Evolutionary conservation across 1,140 invertebrate species (phyloP).

Genomic region (Philotrypesis tridentata): DNA sequence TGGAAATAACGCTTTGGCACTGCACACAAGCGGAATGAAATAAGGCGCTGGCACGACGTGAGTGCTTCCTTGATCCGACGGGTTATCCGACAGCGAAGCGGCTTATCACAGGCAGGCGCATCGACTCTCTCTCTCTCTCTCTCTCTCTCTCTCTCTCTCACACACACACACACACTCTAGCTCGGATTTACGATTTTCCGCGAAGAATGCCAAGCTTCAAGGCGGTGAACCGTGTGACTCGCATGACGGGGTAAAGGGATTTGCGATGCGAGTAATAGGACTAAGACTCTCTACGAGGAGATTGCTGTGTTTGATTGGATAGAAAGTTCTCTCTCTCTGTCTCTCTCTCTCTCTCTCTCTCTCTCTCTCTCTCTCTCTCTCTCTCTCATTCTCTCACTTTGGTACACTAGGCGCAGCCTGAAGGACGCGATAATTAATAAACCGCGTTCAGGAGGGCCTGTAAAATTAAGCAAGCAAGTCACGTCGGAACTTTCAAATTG

Average conservation of each 20-base stretch:
- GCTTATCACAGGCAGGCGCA: conserved; percentile 54
- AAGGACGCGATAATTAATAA: neutral
- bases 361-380: neutral
- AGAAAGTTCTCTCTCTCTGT: neutral
- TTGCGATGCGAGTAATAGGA: neutral
- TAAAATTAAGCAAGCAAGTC: too few relatives aligned
- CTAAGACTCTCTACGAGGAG: neutral
- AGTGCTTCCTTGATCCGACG: conserved; percentile 57
- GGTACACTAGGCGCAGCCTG: too few relatives aligned
- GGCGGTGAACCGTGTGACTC: neutral
- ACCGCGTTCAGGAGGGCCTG: neutral
- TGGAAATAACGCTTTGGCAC: conserved; percentile 7
- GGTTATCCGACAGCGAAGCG: conserved; percentile 52
- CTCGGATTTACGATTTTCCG: neutral
- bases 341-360: too few relatives aligned
- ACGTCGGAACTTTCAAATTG: neutral
- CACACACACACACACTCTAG: too few relatives aligned
- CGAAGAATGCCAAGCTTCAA: neutral
- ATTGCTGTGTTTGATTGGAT: neutral
- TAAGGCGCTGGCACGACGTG: conserved; percentile 58
- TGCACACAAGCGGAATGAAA: conserved; percentile 53
- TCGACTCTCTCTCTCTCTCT: neutral
- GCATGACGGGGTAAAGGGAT: conserved; percentile 6
- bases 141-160: too few relatives aligned
- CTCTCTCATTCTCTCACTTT: too few relatives aligned